Percentiles rank a stretch among this genome's conserved stretches.
Conservation (phyloP, 1,140 invertebrate species). For the Lasioglossum albipes region DNA sequence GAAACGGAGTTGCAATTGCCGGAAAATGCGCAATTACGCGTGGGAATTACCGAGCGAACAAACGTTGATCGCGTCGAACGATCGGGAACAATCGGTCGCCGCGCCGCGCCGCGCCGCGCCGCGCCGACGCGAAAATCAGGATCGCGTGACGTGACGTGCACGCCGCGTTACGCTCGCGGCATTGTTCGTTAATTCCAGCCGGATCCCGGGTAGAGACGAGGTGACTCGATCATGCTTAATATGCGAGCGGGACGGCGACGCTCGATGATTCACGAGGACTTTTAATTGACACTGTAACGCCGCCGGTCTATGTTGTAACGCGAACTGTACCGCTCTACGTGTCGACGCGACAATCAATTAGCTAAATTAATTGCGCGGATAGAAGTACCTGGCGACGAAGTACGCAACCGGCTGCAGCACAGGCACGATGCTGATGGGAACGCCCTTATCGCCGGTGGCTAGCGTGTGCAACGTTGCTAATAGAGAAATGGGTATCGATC, state of each 20-base stretch:
- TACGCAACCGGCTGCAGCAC: not conserved
- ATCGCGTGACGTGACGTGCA: not conserved
- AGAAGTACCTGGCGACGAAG: slow-evolving; percentile 33
- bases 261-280: slow-evolving; percentile 41
- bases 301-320: slow-evolving; percentile 16
- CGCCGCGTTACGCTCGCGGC: too few relatives aligned
- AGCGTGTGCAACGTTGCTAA: slow-evolving; percentile 4
- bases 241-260: not conserved
- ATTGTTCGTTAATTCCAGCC: slow-evolving; percentile 2
- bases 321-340: slow-evolving; percentile 16
- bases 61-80: not conserved
- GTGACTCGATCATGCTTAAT: slow-evolving; percentile 15
- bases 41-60: not conserved
- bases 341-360: slow-evolving; percentile 39
- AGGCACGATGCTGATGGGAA: not conserved
- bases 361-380: slow-evolving; percentile 40
- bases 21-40: slow-evolving; percentile 8
- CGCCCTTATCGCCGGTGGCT: not conserved
- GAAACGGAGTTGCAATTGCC: not conserved
- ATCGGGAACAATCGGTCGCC: not conserved
- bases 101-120: too few relatives aligned
- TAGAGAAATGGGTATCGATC: slow-evolving; percentile 14
- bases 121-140: not conserved
- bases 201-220: not conserved
- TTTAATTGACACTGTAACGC: slow-evolving; percentile 34